Evolutionary conservation across 2,888 invertebrate genomes (phyloP), one percentile per base, ranked within the genome.

Genomic region (Morinoia aosen): DNA sequence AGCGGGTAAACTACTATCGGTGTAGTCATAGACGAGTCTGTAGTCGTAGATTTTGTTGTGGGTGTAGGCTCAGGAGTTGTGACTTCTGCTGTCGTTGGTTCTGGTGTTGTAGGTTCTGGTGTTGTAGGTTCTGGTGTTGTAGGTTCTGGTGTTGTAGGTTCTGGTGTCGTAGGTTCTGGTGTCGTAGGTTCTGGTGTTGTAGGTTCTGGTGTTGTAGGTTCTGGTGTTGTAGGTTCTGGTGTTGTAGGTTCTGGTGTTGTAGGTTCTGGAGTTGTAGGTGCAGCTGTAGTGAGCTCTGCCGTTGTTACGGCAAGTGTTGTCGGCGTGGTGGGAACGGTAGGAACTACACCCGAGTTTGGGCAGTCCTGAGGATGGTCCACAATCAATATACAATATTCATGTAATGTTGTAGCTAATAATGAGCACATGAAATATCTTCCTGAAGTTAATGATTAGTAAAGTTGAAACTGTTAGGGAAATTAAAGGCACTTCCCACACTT

Each of bases 91-190:
- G 95, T 57, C 0, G 91, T 57, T 0, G 91, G 48, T 58, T 95
- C 91, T n/a, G 95, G 25, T 7, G 48, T 58, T 3, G 94, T 76
- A 0, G 95, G 91, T n/a, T 95, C 57, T 12, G 48, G 12, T 11
- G 94, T 76, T 0, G 95, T 94, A 8, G 95, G 95, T 25, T 58
- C 33, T 39, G 95, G 40, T 5, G 91, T 88, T 16, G 95, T 91
- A 19, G 39, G 95, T 58, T 7, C 91, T 14, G n/a, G 19, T 12
- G 95, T 95, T 11, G 95, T 61, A n/a, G n/a, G n/a, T n/a, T n/a
- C n/a, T n/a, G n/a, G n/a, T n/a, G n/a, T n/a, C n/a, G n/a, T n/a
- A n/a, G n/a, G n/a, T n/a, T n/a, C n/a, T n/a, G n/a, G n/a, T n/a
- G n/a, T n/a, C n/a, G n/a, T n/a, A n/a, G n/a, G n/a, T n/a, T n/a